Conservation (phyloP, 2,888 invertebrate species). For the Steromphala cineraria region DNA sequence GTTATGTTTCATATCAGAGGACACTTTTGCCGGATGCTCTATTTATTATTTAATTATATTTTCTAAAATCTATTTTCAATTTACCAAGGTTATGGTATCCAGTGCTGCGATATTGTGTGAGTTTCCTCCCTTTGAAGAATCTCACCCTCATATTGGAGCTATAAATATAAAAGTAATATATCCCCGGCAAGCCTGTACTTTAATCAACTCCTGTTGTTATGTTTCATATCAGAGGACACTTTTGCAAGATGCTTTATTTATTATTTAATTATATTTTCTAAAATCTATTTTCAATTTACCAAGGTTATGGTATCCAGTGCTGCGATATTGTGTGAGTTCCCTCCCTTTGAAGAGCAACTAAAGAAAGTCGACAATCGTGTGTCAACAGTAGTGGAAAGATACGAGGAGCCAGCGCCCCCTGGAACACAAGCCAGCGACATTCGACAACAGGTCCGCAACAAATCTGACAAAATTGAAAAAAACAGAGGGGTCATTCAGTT, state of each 20-base stretch:
- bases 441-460: constrained; percentile 23
- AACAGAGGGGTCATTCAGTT: constrained; percentile 56
- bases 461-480: constrained; percentile 32
- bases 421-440: constrained; percentile 13
- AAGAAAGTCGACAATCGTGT: constrained; percentile 45
- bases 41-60: too few relatives aligned
- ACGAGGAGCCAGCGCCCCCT: constrained; percentile 31
- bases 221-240: too few relatives aligned
- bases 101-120: constrained; percentile 52
- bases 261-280: not conserved
- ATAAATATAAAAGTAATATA: too few relatives aligned
- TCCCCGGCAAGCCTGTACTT: too few relatives aligned
- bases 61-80: not conserved
- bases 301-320: constrained; percentile 35
- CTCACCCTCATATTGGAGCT: too few relatives aligned
- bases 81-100: constrained; percentile 23
- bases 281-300: not conserved
- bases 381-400: constrained; percentile 43
- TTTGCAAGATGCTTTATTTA: too few relatives aligned
- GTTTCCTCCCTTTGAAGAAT: constrained; percentile 48
- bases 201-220: too few relatives aligned
- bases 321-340: constrained; percentile 54
- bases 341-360: constrained; percentile 42
- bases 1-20: too few relatives aligned
- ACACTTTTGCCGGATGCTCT: too few relatives aligned